A percentile compares a stretch with the other conserved stretches of the same genome.
Conservation (phyloP, 2,797 vertebrate genomes). For the Phalanger gymnotis region DNA sequence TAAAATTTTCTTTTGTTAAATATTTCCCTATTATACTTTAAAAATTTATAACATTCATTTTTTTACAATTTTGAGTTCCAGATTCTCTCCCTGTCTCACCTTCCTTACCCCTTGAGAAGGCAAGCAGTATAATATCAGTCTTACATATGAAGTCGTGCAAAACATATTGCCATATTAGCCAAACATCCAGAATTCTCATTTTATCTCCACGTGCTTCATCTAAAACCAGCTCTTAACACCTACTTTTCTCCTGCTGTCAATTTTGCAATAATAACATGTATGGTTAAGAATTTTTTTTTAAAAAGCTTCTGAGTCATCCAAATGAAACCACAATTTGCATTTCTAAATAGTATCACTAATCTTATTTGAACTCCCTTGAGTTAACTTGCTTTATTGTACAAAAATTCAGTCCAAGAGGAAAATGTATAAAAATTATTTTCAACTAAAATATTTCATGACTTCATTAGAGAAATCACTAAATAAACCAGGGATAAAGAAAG, state of each 20-base stretch:
- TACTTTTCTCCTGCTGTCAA: not conserved
- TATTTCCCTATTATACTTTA: not conserved
- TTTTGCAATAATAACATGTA: not conserved
- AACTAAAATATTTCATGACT: constrained; percentile 4
- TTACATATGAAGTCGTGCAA: not conserved
- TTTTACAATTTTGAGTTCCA: not conserved
- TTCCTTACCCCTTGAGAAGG: not conserved
- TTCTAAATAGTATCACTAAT: not conserved
- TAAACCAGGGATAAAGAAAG: not conserved
- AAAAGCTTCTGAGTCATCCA: not conserved
- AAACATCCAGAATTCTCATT: not conserved
- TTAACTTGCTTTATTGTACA: not conserved
- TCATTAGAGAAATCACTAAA: not conserved
- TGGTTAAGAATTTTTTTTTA: not conserved
- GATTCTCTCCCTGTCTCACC: not conserved
- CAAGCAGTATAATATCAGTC: not conserved
- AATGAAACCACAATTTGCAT: constrained; percentile 34
- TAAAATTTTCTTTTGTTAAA: not conserved
- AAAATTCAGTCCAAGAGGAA: constrained; percentile 1
- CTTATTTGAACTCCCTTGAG: not conserved
- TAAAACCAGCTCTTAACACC: not conserved
- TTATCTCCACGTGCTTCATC: not conserved
- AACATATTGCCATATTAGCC: not conserved
- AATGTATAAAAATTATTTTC: constrained; percentile 32
- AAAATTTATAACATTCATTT: not conserved